These are phyloP conservation scores for Saccostrea glomerata DNA, from an alignment of 1,140 invertebrate species.

Conservation along the genomic window DNA sequence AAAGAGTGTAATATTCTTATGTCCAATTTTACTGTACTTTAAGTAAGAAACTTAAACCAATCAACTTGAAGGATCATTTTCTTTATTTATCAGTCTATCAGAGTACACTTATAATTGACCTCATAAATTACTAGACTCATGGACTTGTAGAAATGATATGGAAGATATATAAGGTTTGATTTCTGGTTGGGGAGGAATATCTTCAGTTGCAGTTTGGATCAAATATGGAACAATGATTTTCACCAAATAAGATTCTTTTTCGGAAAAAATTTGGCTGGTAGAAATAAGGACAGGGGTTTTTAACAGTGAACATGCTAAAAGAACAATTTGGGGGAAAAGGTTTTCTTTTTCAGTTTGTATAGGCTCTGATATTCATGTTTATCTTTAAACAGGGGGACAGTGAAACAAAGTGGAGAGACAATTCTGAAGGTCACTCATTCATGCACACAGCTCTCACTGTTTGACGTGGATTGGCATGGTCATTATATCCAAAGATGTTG, in stretches of 20 bases:
- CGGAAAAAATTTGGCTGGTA: background rate
- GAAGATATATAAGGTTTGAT: too few relatives aligned
- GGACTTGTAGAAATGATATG: too few relatives aligned
- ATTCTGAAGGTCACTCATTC: background rate
- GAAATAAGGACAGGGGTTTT: background rate
- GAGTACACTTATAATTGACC: too few relatives aligned
- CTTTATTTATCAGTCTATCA: too few relatives aligned
- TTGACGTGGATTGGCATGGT: background rate
- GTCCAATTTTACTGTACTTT: too few relatives aligned
- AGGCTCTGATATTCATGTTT: background rate
- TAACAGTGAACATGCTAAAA: background rate
- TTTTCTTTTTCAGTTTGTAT: background rate
- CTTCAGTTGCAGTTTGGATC: too few relatives aligned
- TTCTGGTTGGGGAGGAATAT: too few relatives aligned
- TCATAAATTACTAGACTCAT: too few relatives aligned
- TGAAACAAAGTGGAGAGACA: background rate
- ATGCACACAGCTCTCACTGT: constrained; percentile 21
- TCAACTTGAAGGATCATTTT: too few relatives aligned
- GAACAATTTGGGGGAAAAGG: background rate
- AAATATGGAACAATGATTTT: background rate
- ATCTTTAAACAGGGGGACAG: background rate
- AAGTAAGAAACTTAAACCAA: too few relatives aligned
- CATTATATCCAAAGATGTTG: constrained; percentile 8
- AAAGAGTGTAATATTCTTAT: too few relatives aligned
- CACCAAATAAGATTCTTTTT: background rate